Evolutionary conservation across 2,797 vertebrate genomes (phyloP).

Genomic region (Parauchenoglanis punctatus): DNA sequence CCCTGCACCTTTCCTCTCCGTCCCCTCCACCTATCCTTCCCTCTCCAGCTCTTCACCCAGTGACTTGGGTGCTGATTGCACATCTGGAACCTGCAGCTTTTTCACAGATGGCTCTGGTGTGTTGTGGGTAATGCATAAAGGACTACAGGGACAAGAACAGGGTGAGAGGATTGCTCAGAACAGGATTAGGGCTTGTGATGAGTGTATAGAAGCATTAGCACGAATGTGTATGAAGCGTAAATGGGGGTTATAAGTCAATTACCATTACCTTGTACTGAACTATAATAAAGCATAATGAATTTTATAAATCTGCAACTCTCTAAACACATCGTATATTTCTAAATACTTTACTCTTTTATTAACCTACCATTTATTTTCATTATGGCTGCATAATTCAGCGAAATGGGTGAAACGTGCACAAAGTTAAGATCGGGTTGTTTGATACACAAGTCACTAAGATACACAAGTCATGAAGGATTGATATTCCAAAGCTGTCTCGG

Average conservation of each 20-base stretch:
- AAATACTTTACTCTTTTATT: conserved; percentile 23
- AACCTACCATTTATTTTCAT: conserved; percentile 39
- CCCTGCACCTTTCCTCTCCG: conserved; percentile 39
- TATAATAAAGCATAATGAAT: background rate
- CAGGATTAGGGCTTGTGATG: conserved; percentile 76
- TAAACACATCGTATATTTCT: conserved; percentile 10
- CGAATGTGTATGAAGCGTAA: background rate
- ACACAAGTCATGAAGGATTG: conserved; percentile 49
- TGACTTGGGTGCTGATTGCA: conserved; percentile 80
- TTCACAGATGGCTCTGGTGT: conserved; percentile 65
- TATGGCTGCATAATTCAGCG: conserved; percentile 38
- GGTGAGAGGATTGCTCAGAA: conserved; percentile 54
- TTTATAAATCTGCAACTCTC: background rate
- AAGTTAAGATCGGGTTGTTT: conserved; percentile 30
- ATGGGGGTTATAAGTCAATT: background rate
- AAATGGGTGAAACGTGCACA: conserved; percentile 33
- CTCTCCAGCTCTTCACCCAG: conserved; percentile 49
- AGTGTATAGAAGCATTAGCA: conserved; percentile 79
- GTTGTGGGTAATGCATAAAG: conserved; percentile 62
- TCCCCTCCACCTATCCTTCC: conserved; percentile 19
- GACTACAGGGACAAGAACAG: conserved; percentile 58
- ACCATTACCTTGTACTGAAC: background rate
- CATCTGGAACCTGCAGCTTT: conserved; percentile 84
- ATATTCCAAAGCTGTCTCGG: conserved; percentile 52
- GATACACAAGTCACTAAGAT: conserved; percentile 35